A percentile compares a stretch with the other conserved stretches of the same genome.
Evolutionary conservation across 2,797 vertebrate genomes (phyloP).

Genomic region (Macropus fuliginosus): DNA sequence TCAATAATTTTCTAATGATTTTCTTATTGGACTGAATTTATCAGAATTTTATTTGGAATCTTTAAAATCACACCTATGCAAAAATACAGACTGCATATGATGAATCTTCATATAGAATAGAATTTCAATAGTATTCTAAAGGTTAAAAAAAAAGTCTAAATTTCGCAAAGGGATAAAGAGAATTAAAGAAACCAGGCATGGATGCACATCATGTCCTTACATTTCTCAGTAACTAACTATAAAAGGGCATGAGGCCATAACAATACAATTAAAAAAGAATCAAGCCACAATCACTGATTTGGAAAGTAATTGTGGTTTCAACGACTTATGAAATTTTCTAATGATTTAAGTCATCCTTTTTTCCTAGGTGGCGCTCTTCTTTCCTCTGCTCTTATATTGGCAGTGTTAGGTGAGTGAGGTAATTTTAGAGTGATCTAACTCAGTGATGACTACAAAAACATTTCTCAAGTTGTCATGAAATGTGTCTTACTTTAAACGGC

Average conservation of each 20-base stretch:
- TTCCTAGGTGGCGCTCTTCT: background rate
- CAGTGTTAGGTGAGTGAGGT: slow-evolving; percentile 69
- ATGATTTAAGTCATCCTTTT: background rate
- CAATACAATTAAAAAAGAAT: background rate
- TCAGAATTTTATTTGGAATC: background rate
- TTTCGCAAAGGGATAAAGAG: background rate
- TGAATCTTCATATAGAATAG: background rate
- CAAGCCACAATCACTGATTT: background rate
- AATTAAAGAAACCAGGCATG: background rate
- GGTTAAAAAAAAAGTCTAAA: background rate
- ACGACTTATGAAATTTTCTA: background rate
- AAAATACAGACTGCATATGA: slow-evolving; percentile 9
- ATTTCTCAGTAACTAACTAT: background rate
- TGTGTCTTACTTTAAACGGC: slow-evolving; percentile 67
- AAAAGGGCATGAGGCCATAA: background rate
- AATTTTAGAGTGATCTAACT: slow-evolving; percentile 33
- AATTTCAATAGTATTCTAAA: background rate
- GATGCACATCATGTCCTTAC: background rate
- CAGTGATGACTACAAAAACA: slow-evolving; percentile 43
- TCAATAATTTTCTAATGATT: slow-evolving; percentile 15
- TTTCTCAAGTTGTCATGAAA: slow-evolving; percentile 63
- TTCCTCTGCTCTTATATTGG: slow-evolving; percentile 24
- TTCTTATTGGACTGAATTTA: background rate
- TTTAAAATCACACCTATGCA: slow-evolving; percentile 24
- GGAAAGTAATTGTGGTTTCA: background rate